These are phyloP conservation scores for Gryllus longicercus DNA, from an alignment of 2,888 invertebrate genomes.

Conservation along the genomic window DNA sequence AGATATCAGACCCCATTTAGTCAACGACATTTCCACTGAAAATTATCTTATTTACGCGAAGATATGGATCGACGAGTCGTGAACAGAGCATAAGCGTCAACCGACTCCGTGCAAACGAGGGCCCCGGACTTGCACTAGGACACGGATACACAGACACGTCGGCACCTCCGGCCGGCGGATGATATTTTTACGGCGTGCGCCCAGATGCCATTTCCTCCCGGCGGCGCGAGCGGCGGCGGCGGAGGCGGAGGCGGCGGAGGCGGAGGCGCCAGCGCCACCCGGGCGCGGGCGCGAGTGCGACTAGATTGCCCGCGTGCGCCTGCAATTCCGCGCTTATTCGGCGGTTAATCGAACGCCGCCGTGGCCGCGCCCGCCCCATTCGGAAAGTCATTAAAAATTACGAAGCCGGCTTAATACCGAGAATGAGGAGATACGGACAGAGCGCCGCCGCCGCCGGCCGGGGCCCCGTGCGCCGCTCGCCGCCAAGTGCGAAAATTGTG, in stretches of 20 bases:
- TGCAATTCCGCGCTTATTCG: not conserved
- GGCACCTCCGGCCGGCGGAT: not conserved
- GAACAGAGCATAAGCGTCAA: too few relatives aligned
- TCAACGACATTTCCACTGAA: too few relatives aligned
- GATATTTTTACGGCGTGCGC: not conserved
- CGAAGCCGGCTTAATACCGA: slow-evolving; percentile 17
- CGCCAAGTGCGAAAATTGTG: slow-evolving; percentile 5
- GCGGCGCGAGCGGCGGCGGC: not conserved
- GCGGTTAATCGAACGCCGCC: slow-evolving; percentile 17
- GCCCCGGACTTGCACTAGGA: not conserved
- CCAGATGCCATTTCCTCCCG: not conserved
- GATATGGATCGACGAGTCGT: too few relatives aligned
- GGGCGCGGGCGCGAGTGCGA: not conserved
- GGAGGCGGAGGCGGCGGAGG: not conserved
- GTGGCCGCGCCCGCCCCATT: slow-evolving; percentile 17
- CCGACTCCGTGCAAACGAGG: too few relatives aligned
- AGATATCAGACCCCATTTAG: too few relatives aligned
- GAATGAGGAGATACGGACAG: slow-evolving; percentile 10
- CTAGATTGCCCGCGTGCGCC: slow-evolving; percentile 17
- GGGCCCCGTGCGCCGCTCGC: not conserved
- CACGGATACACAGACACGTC: not conserved
- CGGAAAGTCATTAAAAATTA: slow-evolving; percentile 17
- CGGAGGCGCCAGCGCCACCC: not conserved
- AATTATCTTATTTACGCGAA: too few relatives aligned
- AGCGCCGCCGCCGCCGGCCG: not conserved